Percentiles rank a stretch among this genome's conserved stretches.
Evolutionary conservation across 2,888 invertebrate genomes (phyloP).

Genomic region (Boloria euphrosyne): DNA sequence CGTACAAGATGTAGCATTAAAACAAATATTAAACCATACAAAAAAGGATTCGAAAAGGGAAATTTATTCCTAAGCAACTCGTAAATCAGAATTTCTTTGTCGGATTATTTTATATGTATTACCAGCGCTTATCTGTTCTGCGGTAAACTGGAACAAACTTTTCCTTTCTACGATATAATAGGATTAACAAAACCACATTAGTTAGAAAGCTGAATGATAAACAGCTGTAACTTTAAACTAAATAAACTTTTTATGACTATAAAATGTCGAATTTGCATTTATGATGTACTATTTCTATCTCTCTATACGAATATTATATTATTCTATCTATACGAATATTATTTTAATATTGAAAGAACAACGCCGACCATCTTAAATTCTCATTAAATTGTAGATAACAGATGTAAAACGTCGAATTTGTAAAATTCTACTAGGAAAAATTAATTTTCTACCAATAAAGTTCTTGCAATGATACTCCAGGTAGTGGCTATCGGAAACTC

Average conservation of each 20-base stretch:
- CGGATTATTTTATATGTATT: constrained; percentile 9
- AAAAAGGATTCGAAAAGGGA: constrained; percentile 7
- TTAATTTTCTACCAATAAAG: constrained; percentile 2
- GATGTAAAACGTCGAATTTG: background rate
- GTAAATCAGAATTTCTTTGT: constrained; percentile 9
- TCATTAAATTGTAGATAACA: background rate
- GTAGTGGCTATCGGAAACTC: background rate
- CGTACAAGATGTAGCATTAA: too few species aligned
- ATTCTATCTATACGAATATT: too few species aligned
- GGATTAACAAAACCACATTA: constrained; percentile 23
- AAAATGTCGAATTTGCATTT: too few species aligned
- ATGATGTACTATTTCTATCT: too few species aligned
- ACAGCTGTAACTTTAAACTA: background rate
- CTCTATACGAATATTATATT: too few species aligned
- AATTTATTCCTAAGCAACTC: constrained; percentile 4
- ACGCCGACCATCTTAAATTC: background rate
- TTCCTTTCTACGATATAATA: constrained; percentile 13
- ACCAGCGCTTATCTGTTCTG: constrained; percentile 16
- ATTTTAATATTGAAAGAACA: background rate
- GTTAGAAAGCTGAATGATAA: constrained; percentile 10
- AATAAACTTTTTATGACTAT: too few species aligned
- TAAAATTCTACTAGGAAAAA: background rate
- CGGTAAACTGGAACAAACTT: constrained; percentile 21
- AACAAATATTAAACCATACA: constrained; percentile 1
- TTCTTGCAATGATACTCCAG: constrained; percentile 4